Percentiles rank a stretch among this genome's conserved stretches.
phyloP scores from a whole-genome alignment of 2,797 vertebrate genomes.

The Rhodeus uyekii region DNA sequence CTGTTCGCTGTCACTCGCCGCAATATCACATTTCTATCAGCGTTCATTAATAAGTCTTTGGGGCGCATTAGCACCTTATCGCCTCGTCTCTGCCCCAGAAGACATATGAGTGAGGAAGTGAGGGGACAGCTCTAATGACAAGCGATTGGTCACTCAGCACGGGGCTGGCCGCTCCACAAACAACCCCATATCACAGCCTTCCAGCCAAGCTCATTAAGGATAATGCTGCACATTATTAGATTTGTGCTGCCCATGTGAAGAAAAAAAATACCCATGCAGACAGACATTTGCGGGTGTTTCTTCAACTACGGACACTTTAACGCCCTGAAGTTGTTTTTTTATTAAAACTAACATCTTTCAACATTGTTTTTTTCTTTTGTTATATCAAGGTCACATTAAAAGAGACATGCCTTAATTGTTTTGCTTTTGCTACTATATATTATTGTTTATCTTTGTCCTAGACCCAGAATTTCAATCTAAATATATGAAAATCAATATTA shows the following conservation, averaged over 20 bases:
- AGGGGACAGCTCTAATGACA: conserved; percentile 76
- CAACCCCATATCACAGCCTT: conserved; percentile 36
- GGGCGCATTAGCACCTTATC: conserved; percentile 85
- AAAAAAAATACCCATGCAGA: conserved; percentile 70
- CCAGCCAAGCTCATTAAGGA: conserved; percentile 73
- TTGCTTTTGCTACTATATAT: not conserved
- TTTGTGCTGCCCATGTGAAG: conserved; percentile 58
- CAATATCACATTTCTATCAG: conserved; percentile 81
- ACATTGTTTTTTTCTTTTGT: not conserved
- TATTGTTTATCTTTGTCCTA: not conserved
- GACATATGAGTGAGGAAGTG: conserved; percentile 75
- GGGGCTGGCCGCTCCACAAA: conserved; percentile 63
- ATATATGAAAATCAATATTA: not conserved
- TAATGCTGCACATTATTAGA: conserved; percentile 74
- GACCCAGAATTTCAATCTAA: not conserved
- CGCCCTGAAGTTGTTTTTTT: conserved; percentile 14
- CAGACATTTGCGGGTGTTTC: conserved; percentile 47
- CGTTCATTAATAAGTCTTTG: conserved; percentile 83
- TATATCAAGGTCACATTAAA: not conserved
- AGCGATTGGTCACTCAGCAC: conserved; percentile 76
- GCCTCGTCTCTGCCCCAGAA: conserved; percentile 70
- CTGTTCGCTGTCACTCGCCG: conserved; percentile 56
- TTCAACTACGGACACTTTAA: not conserved
- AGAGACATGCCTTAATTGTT: not conserved
- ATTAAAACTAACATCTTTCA: conserved; percentile 9